Evolutionary conservation across 2,797 vertebrate species (phyloP).

Genomic region (Lutjanus campechanus): DNA sequence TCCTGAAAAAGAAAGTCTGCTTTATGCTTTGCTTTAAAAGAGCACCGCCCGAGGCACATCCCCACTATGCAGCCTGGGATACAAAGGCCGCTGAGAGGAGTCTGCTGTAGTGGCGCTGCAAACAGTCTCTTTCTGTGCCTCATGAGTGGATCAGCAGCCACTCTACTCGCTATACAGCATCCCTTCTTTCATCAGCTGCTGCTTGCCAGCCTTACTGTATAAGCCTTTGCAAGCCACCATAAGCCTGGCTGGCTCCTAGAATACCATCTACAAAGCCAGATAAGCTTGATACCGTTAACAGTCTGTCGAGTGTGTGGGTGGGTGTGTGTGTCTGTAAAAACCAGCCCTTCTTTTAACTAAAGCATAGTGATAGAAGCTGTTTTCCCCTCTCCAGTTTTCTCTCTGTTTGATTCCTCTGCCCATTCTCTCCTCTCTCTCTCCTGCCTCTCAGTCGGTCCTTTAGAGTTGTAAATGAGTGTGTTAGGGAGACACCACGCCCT

Average conservation of each 20-base stretch:
- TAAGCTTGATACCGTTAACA: constrained; percentile 69
- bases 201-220: constrained; percentile 65
- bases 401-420: constrained; percentile 45
- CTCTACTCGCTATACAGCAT: constrained; percentile 60
- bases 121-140: constrained; percentile 54
- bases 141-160: constrained; percentile 66
- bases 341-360: constrained; percentile 56
- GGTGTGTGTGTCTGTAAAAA: constrained; percentile 46
- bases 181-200: constrained; percentile 68
- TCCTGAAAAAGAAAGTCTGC: constrained; percentile 63
- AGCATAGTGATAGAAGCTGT: constrained; percentile 32
- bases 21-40: constrained; percentile 76
- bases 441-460: constrained; percentile 63
- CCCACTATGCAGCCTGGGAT: constrained; percentile 54
- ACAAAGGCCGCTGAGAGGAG: constrained; percentile 66
- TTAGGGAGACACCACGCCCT: constrained; percentile 83
- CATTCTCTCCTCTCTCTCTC: constrained; percentile 41
- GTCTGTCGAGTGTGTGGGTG: constrained; percentile 49
- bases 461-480: constrained; percentile 71
- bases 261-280: constrained; percentile 70
- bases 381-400: constrained; percentile 22
- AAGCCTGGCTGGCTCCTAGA: constrained; percentile 69
- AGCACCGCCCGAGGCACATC: constrained; percentile 69
- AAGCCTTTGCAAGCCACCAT: constrained; percentile 69
- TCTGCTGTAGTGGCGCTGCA: constrained; percentile 53